Evolutionary conservation across 2,113 vertebrate species (phyloP), one percentile per base, ranked within the genome.

Genomic region (Theristicus caerulescens): DNA sequence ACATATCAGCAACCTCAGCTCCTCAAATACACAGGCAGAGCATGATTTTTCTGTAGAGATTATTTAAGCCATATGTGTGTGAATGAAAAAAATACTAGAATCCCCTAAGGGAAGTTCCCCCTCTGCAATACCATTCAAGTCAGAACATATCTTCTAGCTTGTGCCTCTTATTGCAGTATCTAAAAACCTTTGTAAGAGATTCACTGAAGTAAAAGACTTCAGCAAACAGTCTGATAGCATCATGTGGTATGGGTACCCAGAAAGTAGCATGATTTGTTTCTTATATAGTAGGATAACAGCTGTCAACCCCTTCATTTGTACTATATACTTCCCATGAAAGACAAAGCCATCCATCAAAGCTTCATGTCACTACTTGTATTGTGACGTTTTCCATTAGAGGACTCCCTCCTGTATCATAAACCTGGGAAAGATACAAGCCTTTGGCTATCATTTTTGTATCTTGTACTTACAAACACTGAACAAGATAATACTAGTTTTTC

Each of bases 391-490:
- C 90, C 71, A 72, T 27, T 13, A 34, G 24, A 82, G 62, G 74
- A 94, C 70, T 29, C 81, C 61, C 77, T 74, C 57, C 54, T 11
- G 11, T 40, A 58, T n/a, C 72, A 80, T 55, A 73, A 29, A 18
- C 15, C 76, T 4, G 0, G 69, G 57, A 44, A 74, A 85, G 29
- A 82, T 0, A 57, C 4, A n/a, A 55, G 84, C 93, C 90, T 51
- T 91, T 34, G 74, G 94, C 94, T 93, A 80, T 89, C 58, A 15
- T 84, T 94, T 93, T 72, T 76, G 21, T 78, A 96, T 88, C 73
- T 78, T 91, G 70, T 62, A 72, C 55, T 71, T 79, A 31, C 1
- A 57, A 79, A 16, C 66, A 34, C 29, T 16, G 42, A 89, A 81
- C 38, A 71, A 71, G 81, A 27, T 4, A 54, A 58, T 27, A 82